A percentile compares a stretch with the other conserved stretches of the same genome.
These are phyloP conservation scores for Aphodius granarius DNA, from an alignment of 2,888 invertebrate genomes.

Conservation along the genomic window DNA sequence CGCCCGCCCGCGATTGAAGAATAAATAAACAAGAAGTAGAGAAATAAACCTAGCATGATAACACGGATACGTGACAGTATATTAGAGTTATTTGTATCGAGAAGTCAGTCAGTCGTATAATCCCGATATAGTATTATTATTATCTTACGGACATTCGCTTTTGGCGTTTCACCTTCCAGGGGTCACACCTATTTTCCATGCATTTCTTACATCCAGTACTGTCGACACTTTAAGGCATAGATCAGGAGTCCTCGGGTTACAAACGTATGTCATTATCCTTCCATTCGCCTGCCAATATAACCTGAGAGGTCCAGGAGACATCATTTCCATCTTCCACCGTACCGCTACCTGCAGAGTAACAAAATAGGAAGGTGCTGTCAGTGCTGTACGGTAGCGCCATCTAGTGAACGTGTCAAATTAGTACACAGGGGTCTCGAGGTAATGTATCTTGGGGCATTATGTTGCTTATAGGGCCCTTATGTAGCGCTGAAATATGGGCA, in stretches of 20 bases:
- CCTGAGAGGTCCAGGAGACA: background rate
- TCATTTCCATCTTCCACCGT: no score
- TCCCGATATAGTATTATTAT: no score
- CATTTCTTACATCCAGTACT: background rate
- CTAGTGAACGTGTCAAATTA: background rate
- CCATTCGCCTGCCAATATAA: background rate
- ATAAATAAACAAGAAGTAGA: no score
- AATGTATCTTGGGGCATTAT: background rate
- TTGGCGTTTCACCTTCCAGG: no score
- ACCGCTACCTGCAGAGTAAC: background rate
- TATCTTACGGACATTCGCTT: no score
- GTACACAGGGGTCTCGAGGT: background rate
- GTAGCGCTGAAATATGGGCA: background rate
- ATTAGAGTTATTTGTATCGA: no score
- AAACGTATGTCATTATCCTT: background rate
- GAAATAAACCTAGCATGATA: no score
- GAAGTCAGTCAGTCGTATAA: no score
- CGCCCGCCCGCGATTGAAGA: no score
- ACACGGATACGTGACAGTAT: no score
- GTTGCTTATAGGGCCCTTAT: background rate
- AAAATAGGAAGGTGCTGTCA: background rate
- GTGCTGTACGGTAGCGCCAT: background rate
- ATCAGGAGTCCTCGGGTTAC: background rate
- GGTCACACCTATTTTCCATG: background rate
- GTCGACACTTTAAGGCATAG: background rate